Evolutionary conservation across 2,888 invertebrate species (phyloP).

Genomic region (Ormyrus labotus): DNA sequence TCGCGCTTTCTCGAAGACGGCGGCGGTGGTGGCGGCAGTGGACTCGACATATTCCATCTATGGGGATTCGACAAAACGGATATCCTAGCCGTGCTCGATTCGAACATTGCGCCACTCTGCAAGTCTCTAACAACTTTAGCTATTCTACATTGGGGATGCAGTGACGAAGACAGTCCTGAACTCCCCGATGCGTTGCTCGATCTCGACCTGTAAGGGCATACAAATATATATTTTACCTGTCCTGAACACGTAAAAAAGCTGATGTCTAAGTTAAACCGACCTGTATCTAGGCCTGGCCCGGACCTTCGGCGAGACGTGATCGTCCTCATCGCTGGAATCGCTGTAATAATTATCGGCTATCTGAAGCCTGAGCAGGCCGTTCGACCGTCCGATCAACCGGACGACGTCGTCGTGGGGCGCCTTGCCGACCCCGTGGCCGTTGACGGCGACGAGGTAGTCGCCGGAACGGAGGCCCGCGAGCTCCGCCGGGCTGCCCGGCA

Average conservation of each 20-base stretch:
- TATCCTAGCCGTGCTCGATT: slow-evolving; percentile 66
- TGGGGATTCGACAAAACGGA: slow-evolving; percentile 61
- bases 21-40: slow-evolving; percentile 74
- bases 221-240: not conserved
- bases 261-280: slow-evolving; percentile 66
- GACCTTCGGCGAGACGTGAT: slow-evolving; percentile 77
- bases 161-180: slow-evolving; percentile 56
- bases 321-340: slow-evolving; percentile 89
- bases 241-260: not conserved
- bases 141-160: slow-evolving; percentile 74
- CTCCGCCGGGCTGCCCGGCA: slow-evolving; percentile 92
- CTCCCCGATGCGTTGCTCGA: slow-evolving; percentile 52
- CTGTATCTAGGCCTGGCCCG: slow-evolving; percentile 80
- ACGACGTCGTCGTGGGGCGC: slow-evolving; percentile 96
- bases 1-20: slow-evolving; percentile 70
- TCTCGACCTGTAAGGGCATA: slow-evolving; percentile 46
- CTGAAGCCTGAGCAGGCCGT: slow-evolving; percentile 88
- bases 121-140: slow-evolving; percentile 78
- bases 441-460: slow-evolving; percentile 94
- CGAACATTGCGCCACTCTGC: slow-evolving; percentile 77
- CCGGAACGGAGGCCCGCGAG: slow-evolving; percentile 93
- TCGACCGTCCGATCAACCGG: slow-evolving; percentile 90
- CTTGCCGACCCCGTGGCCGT: slow-evolving; percentile 93
- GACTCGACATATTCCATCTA: slow-evolving; percentile 74
- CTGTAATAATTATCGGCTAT: slow-evolving; percentile 92